Percentiles rank a stretch among this genome's conserved stretches.
Conservation (phyloP, 2,113 vertebrate species). For the Taurulus bubalis region DNA sequence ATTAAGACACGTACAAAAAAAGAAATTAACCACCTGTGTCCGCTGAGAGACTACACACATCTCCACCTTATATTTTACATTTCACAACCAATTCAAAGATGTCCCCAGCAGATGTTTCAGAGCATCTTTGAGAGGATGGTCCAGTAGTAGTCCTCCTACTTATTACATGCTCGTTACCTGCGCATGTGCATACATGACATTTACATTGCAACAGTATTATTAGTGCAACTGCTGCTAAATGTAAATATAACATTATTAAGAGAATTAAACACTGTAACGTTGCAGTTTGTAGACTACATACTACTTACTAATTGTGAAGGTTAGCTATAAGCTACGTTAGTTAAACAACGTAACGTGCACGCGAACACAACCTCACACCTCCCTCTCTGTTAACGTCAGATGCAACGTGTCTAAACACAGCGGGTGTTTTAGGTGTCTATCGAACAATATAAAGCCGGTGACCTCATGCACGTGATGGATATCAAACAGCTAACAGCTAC, state of each 20-base stretch:
- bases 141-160: background rate
- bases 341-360: background rate
- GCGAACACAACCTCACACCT: background rate
- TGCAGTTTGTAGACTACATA: background rate
- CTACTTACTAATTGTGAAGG: background rate
- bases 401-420: fast-evolving
- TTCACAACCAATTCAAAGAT: no score
- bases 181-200: background rate
- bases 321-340: background rate
- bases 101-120: background rate
- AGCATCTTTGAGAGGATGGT: background rate
- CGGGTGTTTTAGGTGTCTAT: background rate
- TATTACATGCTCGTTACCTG: background rate
- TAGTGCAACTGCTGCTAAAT: background rate
- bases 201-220: background rate
- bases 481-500: background rate
- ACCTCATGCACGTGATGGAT: fast-evolving
- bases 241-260: background rate
- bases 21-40: fast-evolving
- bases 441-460: background rate
- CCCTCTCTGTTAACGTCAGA: background rate
- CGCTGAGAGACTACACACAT: fast-evolving
- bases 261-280: background rate
- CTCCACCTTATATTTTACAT: background rate
- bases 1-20: background rate